Conservation (phyloP, 1,140 invertebrate genomes). For the Cydia splendana region DNA sequence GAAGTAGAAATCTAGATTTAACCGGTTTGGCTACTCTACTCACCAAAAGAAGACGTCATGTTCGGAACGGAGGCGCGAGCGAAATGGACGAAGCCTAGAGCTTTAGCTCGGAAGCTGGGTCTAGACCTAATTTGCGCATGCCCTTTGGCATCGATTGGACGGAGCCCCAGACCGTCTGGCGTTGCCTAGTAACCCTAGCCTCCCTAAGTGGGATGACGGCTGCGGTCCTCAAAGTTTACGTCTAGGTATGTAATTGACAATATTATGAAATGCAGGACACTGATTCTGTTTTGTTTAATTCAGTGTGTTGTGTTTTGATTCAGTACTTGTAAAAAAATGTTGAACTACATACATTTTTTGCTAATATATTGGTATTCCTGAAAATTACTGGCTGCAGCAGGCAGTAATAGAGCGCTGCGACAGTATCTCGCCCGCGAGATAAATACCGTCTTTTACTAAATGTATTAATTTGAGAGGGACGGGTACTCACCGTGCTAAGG, state of each 20-base stretch:
- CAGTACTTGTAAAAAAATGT: too few relatives aligned
- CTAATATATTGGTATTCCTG: too few relatives aligned
- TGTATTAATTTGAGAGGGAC: too few relatives aligned
- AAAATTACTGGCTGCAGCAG: too few relatives aligned
- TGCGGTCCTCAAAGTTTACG: slow-evolving; percentile 11
- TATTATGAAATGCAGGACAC: too few relatives aligned
- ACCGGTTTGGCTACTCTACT: background rate
- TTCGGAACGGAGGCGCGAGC: slow-evolving; percentile 4
- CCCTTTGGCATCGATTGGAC: background rate
- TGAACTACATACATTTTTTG: too few relatives aligned
- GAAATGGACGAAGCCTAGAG: slow-evolving; percentile 10
- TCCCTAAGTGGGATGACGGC: background rate
- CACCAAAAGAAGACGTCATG: slow-evolving; percentile 11
- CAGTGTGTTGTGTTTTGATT: too few relatives aligned
- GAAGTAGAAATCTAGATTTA: background rate
- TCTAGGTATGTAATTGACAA: background rate
- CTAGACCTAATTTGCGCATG: slow-evolving; percentile 24
- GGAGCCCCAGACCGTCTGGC: background rate
- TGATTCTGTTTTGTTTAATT: too few relatives aligned
- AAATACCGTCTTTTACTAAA: too few relatives aligned
- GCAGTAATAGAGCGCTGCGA: too few relatives aligned
- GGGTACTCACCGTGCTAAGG: too few relatives aligned
- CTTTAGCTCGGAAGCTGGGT: slow-evolving; percentile 23
- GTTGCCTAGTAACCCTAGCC: slow-evolving; percentile 17
- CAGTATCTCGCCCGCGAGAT: too few relatives aligned